These are phyloP conservation scores for Carposina sasakii DNA, from an alignment of 1,140 invertebrate genomes.

Conservation along the genomic window DNA sequence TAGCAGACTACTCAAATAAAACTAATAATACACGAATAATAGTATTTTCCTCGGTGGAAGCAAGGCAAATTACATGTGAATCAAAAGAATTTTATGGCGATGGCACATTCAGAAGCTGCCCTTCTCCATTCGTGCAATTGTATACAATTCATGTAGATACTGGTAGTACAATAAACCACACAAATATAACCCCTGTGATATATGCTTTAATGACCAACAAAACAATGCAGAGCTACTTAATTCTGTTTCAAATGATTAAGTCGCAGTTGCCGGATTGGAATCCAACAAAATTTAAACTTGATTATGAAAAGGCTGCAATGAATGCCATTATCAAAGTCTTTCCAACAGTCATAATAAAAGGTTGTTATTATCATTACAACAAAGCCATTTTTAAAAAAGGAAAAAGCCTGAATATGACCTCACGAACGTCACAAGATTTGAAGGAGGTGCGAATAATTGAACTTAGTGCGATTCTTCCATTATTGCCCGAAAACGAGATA, in stretches of 20 bases:
- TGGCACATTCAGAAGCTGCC: slow-evolving; percentile 4
- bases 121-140: slow-evolving; percentile 1
- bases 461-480: no score
- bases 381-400: neutral
- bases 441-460: no score
- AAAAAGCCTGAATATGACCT: neutral
- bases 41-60: no score
- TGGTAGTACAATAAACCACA: neutral
- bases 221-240: neutral
- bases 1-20: no score
- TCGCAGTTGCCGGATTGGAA: neutral
- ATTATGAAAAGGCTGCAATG: slow-evolving; percentile 5
- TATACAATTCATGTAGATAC: slow-evolving; percentile 5
- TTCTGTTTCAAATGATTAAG: neutral
- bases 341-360: neutral
- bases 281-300: neutral
- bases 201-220: slow-evolving; percentile 3
- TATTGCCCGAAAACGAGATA: no score
- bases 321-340: neutral
- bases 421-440: no score
- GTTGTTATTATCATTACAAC: slow-evolving; percentile 2
- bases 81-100: slow-evolving; percentile 14
- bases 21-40: no score
- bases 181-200: slow-evolving; percentile 1
- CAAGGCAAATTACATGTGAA: no score